Conservation (phyloP, 1,140 invertebrate species). For the Saccostrea cuccullata region DNA sequence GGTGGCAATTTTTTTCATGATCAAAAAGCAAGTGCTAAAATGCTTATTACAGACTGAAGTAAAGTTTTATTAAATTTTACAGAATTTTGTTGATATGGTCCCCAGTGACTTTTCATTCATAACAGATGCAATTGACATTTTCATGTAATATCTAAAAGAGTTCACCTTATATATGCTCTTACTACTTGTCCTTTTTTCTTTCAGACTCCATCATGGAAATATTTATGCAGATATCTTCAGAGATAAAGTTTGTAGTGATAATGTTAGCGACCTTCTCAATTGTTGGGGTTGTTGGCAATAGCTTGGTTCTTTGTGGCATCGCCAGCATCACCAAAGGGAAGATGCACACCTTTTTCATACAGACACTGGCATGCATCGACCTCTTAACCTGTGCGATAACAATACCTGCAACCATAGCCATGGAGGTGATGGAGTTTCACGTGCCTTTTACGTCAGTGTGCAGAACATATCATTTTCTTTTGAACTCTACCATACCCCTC, state of each 20-base stretch:
- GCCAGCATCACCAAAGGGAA: constrained; percentile 59
- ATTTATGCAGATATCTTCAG: neutral
- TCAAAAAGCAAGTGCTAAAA: no score
- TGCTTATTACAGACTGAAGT: no score
- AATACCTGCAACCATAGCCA: constrained; percentile 64
- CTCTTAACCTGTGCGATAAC: constrained; percentile 64
- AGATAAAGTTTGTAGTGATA: neutral
- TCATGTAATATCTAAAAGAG: no score
- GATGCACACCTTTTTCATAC: constrained; percentile 68
- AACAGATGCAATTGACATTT: no score
- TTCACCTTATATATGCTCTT: no score
- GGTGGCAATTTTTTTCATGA: no score
- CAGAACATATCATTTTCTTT: constrained; percentile 68
- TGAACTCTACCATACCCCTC: constrained; percentile 66
- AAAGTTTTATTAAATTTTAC: no score
- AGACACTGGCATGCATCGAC: constrained; percentile 68
- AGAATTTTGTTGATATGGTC: no score
- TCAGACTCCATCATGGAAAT: neutral
- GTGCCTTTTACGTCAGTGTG: constrained; percentile 60
- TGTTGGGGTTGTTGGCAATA: constrained; percentile 69
- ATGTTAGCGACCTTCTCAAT: constrained; percentile 58
- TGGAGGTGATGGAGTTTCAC: constrained; percentile 61
- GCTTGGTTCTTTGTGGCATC: constrained; percentile 71
- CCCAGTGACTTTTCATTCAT: no score
- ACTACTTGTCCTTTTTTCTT: neutral